Evolutionary conservation across 2,797 vertebrate species (phyloP).

Genomic region (Sibirionetta formosa): DNA sequence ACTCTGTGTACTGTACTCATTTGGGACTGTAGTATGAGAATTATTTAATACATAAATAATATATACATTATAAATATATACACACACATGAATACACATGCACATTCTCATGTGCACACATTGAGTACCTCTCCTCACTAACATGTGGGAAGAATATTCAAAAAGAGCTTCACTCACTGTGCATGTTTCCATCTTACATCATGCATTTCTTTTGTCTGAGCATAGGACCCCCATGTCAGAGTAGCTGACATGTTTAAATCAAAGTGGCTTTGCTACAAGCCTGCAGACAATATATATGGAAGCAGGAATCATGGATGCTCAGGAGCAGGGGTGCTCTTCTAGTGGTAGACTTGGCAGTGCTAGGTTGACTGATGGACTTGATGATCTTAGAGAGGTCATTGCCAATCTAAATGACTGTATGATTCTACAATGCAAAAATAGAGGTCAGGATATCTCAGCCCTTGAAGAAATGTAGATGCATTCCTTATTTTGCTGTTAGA

Average conservation of each 20-base stretch:
- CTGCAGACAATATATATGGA: background rate
- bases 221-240: fast-evolving
- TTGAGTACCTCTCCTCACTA: background rate
- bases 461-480: background rate
- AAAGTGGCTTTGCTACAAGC: background rate
- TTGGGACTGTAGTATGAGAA: background rate
- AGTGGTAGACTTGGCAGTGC: no score
- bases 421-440: background rate
- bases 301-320: background rate
- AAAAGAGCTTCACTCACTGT: background rate
- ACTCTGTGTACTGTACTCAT: background rate
- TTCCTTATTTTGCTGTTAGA: background rate
- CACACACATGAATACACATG: background rate
- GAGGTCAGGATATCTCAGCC: background rate
- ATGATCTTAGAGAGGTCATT: no score
- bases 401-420: no score
- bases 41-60: background rate
- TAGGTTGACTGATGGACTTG: no score
- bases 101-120: background rate
- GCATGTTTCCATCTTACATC: fast-evolving
- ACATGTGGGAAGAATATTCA: background rate
- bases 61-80: background rate
- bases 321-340: background rate
- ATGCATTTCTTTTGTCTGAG: background rate
- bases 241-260: background rate